Evolutionary conservation across 2,888 invertebrate species (phyloP), one percentile per base, ranked within the genome.

Genomic region (Nasonia oneida): DNA sequence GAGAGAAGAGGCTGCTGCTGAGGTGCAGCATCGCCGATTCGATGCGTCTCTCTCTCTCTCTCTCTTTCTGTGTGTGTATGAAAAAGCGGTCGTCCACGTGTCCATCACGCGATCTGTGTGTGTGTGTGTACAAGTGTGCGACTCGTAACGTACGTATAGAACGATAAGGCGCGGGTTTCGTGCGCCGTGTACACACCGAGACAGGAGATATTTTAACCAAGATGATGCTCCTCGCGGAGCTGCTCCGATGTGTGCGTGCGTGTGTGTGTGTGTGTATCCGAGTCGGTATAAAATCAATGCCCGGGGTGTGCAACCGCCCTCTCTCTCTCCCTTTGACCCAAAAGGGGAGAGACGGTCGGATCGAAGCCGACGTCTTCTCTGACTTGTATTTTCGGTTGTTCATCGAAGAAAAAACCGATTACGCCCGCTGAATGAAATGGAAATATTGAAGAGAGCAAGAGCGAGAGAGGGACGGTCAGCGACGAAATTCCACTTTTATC

Each of bases 291-390:
- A 67, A 67, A 67, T 67, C 64, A 67, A 67, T 67, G 64, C 12
- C 23, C 57, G n/a, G n/a, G 23, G 6, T n/a, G 57, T 61, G n/a
- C 39, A 37, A 18, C 39, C 37, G 71, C 71, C 39, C 79, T 79
- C 70, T 50, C 50, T 67, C 50, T 57, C 67, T 8, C 53, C 5
- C 71, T 50, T 33, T 39, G 39, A 29, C 61, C 23, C 71, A 33
- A 67, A 67, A 67, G 14, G 64, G 29, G 33, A 67, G 15, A 67
- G 64, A 67, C 3, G n/a, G 53, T 50, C 15, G 15, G 70, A 50
- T 23, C 50, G 33, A 29, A 61, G 57, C n/a, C 23, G n/a, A 1
- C 23, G 57, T 5, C 57, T 5, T 6, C 23, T 23, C 2, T 12
- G 12, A 12, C 10, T 47, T 12, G 42, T 47, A 47, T 47, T 47